Conservation (phyloP, 1,140 invertebrate species). For the Heliconius nattereri region DNA sequence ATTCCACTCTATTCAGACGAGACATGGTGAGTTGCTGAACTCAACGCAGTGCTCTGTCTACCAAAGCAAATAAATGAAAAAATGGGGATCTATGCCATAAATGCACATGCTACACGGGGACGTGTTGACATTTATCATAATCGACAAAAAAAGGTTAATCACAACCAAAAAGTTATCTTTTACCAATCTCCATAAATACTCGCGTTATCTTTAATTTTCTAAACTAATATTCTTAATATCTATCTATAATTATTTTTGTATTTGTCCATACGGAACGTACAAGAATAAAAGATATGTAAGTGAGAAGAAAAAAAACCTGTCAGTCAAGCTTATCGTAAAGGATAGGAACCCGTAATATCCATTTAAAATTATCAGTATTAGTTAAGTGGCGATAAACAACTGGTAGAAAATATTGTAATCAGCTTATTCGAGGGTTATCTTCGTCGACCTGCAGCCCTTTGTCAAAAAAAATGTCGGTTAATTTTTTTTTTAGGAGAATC, state of each 20-base stretch:
- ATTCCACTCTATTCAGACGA: too few relatives aligned
- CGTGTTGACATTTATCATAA: too few relatives aligned
- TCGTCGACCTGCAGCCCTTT: constrained; percentile 31
- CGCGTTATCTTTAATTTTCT: neutral
- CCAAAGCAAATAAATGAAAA: too few relatives aligned
- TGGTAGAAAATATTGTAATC: constrained; percentile 11
- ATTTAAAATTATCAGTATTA: constrained; percentile 17
- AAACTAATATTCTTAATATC: neutral
- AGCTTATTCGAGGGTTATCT: constrained; percentile 17
- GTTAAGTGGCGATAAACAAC: constrained; percentile 12
- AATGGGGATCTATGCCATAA: too few relatives aligned
- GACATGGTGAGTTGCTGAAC: too few relatives aligned
- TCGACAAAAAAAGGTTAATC: neutral
- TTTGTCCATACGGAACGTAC: neutral
- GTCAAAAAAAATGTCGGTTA: neutral
- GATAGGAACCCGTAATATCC: constrained; percentile 14
- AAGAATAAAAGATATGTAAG: neutral
- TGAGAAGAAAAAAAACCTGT: constrained; percentile 20
- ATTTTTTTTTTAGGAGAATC: neutral
- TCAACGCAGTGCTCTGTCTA: too few relatives aligned
- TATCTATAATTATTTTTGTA: neutral
- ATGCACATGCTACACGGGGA: too few relatives aligned
- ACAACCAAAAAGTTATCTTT: neutral
- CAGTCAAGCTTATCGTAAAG: constrained; percentile 28
- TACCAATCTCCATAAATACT: neutral